Evolutionary conservation across 2,888 invertebrate genomes (phyloP).

Genomic region (Eubasilissa splendida): DNA sequence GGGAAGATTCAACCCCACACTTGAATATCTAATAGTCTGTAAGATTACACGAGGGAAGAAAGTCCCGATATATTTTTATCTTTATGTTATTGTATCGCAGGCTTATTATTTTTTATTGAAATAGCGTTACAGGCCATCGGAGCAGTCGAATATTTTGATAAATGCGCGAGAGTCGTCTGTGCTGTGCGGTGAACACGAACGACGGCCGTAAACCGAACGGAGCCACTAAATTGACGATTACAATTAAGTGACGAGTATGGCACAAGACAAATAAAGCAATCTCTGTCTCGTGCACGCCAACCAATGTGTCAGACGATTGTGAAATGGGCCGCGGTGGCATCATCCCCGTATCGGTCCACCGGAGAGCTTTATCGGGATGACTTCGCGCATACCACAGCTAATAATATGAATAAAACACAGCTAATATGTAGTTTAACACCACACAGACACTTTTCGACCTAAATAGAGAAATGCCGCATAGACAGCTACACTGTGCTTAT

Average conservation of each 20-base stretch:
- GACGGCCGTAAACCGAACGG: slow-evolving; percentile 16
- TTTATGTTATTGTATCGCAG: slow-evolving; percentile 29
- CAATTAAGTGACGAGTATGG: slow-evolving; percentile 46
- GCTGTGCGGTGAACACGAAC: slow-evolving; percentile 10
- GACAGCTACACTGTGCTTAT: too few species aligned
- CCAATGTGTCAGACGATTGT: slow-evolving; percentile 26
- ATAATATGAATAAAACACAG: too few species aligned
- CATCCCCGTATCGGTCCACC: slow-evolving; percentile 25
- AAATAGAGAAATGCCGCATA: too few species aligned
- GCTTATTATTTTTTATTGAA: slow-evolving; percentile 43
- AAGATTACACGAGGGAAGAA: slow-evolving; percentile 43
- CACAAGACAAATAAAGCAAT: slow-evolving; percentile 42
- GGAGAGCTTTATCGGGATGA: background rate
- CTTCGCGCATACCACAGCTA: too few species aligned
- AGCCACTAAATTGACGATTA: slow-evolving; percentile 46
- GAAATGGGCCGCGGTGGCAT: slow-evolving; percentile 42
- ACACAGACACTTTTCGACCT: too few species aligned
- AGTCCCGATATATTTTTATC: slow-evolving; percentile 12
- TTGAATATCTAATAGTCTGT: slow-evolving; percentile 49
- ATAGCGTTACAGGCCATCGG: slow-evolving; percentile 1
- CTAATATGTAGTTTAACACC: too few species aligned
- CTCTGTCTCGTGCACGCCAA: slow-evolving; percentile 31
- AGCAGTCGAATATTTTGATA: background rate
- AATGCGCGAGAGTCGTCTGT: background rate
- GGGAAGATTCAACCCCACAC: slow-evolving; percentile 32